phyloP scores from a whole-genome alignment of 2,113 vertebrate species.

The Prolemur simus region DNA sequence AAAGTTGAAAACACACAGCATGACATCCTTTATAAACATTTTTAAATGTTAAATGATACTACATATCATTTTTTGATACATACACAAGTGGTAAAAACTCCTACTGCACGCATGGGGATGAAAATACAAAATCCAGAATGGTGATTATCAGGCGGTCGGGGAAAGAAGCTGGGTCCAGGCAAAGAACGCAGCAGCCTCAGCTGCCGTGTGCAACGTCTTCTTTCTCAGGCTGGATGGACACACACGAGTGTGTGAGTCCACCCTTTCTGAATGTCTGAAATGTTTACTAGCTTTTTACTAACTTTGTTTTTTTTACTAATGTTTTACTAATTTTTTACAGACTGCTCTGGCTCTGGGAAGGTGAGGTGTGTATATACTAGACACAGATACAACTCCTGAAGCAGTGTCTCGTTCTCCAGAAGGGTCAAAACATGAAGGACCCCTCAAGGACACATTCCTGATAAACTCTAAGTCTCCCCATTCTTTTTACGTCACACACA shows the following conservation, averaged over 20 bases:
- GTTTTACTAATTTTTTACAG: neutral
- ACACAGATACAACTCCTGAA: too few species aligned
- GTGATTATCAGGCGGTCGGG: rapidly evolving
- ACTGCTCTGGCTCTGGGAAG: neutral
- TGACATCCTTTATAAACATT: neutral
- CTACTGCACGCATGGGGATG: neutral
- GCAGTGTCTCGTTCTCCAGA: neutral
- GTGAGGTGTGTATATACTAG: neutral
- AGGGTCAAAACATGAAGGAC: neutral
- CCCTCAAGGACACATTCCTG: neutral
- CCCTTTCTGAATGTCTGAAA: neutral
- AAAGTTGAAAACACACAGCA: neutral
- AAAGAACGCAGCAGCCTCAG: rapidly evolving
- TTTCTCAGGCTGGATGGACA: too few species aligned
- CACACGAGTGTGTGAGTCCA: rapidly evolving
- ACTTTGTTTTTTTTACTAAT: neutral
- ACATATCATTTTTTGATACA: neutral
- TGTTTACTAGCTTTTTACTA: neutral
- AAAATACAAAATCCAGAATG: neutral
- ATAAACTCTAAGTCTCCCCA: neutral
- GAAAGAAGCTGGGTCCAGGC: too few species aligned
- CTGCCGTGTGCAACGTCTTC: rapidly evolving
- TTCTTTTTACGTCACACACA: neutral
- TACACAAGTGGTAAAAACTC: neutral
- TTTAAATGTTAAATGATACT: neutral